phyloP scores from a whole-genome alignment of 64 coral and sea anemone species.

The Exaiptasia diaphana region DNA sequence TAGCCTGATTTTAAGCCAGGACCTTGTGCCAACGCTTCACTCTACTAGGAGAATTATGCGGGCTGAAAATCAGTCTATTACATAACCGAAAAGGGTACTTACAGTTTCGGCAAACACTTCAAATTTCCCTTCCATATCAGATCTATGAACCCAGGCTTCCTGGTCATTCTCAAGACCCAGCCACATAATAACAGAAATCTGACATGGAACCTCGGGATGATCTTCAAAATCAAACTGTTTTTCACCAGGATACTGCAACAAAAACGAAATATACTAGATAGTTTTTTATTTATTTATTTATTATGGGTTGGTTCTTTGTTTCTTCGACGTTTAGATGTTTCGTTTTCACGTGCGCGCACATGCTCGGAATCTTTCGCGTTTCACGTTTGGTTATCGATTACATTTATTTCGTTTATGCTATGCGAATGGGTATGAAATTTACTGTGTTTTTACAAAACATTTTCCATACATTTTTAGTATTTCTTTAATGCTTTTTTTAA shows the following conservation, averaged over 20 bases:
- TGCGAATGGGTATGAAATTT: no score
- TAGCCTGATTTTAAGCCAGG: no score
- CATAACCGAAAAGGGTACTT: background rate
- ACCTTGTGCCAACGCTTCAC: no score
- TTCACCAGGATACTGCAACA: constrained; percentile 83
- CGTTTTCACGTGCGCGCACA: no score
- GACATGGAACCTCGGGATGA: constrained; percentile 81
- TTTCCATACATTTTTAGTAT: background rate
- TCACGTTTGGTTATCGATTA: no score
- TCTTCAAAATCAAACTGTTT: constrained; percentile 66
- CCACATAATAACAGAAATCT: constrained; percentile 79
- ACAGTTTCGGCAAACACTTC: constrained; percentile 95
- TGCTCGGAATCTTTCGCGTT: no score
- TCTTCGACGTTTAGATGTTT: no score
- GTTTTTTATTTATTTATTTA: background rate
- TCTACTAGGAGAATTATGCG: no score
- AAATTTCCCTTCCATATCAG: constrained; percentile 81
- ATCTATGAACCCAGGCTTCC: constrained; percentile 77
- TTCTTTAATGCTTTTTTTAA: background rate
- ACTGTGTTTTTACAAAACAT: no score
- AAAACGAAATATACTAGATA: background rate
- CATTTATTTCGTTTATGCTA: no score
- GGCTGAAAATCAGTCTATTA: background rate
- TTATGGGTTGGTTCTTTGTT: no score
- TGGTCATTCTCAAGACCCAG: constrained; percentile 84